Evolutionary conservation across 2,797 vertebrate genomes (phyloP), one percentile per base, ranked within the genome.

Genomic region (Halcyon smyrnensis): DNA sequence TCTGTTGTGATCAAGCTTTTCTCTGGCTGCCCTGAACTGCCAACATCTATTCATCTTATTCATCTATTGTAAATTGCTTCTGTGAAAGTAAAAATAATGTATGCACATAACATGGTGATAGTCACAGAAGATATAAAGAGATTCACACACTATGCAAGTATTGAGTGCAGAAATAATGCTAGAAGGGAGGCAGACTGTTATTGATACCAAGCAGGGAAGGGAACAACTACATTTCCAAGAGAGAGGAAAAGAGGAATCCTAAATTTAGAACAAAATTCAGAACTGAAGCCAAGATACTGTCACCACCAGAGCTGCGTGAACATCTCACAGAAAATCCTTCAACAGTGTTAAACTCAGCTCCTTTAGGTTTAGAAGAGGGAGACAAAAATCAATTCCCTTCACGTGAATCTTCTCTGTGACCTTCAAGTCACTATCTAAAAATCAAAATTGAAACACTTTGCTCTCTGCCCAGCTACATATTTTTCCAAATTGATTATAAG

Each of bases 261-360:
- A 97, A 97, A 97, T 97, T 97, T 97, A 97, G 97, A 97, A 95
- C 75, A 79, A 96, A 95, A 97, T 90, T 94, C 93, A 87, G 81
- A 96, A 95, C 74, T 54, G 89, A 95, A 96, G 97, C 97, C 97
- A 97, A 97, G 92, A 96, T 95, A 82, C 96, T 97, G 96, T 97
- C 97, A 97, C 53, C 95, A 94, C 85, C 79, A 96, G 91, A 89
- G 60, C 88, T 90, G 95, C 30, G n/a, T 94, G 93, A 95, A 95
- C 94, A 94, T 93, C 93, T 95, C 87, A 79, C 82, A 96, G 93
- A 93, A 97, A 96, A 95, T 84, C 88, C 92, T 97, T 94, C 96
- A 96, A 70, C 93, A 76, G 84, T 60, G 89, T 93, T 82, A 91
- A 93, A 92, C 82, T 80, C 83, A 1, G 67, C 80, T 94, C 62